phyloP scores from a whole-genome alignment of 2,113 vertebrate species.

The Rhinopomastus cyanomelas region DNA sequence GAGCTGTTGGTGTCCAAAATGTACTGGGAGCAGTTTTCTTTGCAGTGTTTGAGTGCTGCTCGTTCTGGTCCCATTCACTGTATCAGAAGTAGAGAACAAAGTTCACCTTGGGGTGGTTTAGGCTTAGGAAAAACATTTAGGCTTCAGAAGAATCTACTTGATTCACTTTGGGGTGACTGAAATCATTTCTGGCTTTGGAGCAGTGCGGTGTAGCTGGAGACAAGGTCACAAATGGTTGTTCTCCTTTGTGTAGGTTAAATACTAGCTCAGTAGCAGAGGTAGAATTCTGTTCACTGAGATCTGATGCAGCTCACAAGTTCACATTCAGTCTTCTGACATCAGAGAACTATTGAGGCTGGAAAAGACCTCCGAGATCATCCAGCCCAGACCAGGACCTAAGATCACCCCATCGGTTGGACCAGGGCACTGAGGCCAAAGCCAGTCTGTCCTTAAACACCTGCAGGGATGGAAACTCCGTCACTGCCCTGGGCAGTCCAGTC shows the following conservation, averaged over 20 bases:
- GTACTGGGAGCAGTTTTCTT: conserved; percentile 34
- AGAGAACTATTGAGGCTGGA: too few species aligned
- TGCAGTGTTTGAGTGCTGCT: conserved; percentile 4
- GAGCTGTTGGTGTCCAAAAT: conserved; percentile 34
- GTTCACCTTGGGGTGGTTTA: background rate
- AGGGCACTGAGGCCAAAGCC: too few species aligned
- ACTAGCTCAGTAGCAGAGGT: background rate
- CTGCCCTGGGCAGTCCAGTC: too few species aligned
- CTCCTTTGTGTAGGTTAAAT: background rate
- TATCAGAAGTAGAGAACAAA: background rate
- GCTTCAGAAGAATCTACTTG: too few species aligned
- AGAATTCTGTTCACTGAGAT: background rate
- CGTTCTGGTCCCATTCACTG: conserved; percentile 7
- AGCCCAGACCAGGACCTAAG: too few species aligned
- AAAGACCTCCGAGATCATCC: too few species aligned
- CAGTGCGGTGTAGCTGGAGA: background rate
- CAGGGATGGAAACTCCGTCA: too few species aligned
- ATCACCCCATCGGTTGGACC: too few species aligned
- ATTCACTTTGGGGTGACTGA: background rate
- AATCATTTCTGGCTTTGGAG: background rate
- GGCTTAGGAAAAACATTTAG: background rate
- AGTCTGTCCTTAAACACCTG: too few species aligned
- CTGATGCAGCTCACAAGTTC: background rate
- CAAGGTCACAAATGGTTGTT: background rate
- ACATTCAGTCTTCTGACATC: background rate